Conservation (phyloP, 2,113 vertebrate species). For the Drymodes brunneopygia region DNA sequence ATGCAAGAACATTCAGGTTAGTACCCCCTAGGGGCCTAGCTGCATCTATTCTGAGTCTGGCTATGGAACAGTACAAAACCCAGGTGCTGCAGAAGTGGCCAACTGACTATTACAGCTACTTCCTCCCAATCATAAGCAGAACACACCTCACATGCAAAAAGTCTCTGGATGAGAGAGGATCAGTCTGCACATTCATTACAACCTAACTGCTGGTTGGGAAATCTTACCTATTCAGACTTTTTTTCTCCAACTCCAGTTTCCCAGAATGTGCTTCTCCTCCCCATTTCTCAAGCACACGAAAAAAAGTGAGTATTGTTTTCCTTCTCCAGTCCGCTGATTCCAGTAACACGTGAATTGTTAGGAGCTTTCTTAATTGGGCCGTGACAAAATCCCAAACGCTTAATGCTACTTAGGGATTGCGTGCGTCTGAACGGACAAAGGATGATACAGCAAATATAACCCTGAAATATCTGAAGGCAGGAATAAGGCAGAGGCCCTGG, state of each 20-base stretch:
- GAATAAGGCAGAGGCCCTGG: not conserved
- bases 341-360: not conserved
- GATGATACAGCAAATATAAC: not conserved
- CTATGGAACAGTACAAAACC: not conserved
- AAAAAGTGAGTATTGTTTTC: not conserved
- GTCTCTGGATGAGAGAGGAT: not conserved
- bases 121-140: not conserved
- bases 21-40: not conserved
- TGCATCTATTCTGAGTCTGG: not conserved
- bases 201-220: not conserved
- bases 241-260: not conserved
- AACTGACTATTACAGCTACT: not conserved
- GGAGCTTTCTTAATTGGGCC: not conserved
- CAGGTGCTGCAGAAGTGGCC: not conserved
- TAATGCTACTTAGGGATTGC: not conserved
- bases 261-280: not conserved
- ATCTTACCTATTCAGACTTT: not conserved
- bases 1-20: not conserved
- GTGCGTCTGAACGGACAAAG: not conserved
- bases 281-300: not conserved
- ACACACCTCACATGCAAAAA: not conserved
- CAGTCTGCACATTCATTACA: not conserved
- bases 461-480: not conserved
- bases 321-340: not conserved
- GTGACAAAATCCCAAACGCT: not conserved